Conservation (phyloP, 37 sponge, comb jelly and placozoan genomes). For the Eunapius fragilis region DNA sequence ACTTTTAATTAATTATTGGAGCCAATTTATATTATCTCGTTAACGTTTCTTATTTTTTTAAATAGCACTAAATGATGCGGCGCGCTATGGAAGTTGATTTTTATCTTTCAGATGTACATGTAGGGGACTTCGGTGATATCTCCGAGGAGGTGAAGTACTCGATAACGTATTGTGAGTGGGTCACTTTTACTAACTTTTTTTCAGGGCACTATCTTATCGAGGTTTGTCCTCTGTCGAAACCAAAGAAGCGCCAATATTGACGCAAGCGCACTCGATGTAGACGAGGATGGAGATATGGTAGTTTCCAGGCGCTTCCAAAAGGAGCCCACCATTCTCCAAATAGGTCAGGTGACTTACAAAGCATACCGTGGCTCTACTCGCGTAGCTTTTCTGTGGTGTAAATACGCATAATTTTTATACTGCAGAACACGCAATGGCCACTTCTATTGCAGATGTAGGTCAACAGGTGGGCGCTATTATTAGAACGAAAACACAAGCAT, state of each 20-base stretch:
- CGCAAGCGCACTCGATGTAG: neutral
- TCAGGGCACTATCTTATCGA: slow-evolving; percentile 14
- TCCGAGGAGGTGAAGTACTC: neutral
- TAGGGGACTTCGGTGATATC: neutral
- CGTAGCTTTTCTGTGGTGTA: too few relatives aligned
- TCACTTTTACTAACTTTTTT: neutral
- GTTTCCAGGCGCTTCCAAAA: slow-evolving; percentile 8
- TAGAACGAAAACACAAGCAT: too few relatives aligned
- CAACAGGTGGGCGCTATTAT: slow-evolving; percentile 19
- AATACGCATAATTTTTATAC: too few relatives aligned
- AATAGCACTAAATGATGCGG: neutral
- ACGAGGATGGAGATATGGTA: slow-evolving; percentile 55
- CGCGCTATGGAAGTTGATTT: neutral
- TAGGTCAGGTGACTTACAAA: neutral
- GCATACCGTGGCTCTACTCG: neutral
- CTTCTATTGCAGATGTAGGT: slow-evolving; percentile 25
- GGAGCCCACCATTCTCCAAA: neutral
- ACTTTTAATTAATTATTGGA: too few relatives aligned
- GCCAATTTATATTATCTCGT: too few relatives aligned
- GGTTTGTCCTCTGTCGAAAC: neutral
- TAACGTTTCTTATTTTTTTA: neutral
- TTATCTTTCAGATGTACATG: slow-evolving; percentile 8
- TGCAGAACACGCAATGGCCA: slow-evolving; percentile 55
- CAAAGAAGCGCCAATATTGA: neutral
- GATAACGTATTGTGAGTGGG: neutral